These are phyloP conservation scores for Acropternis orthonyx DNA, from an alignment of 2,797 vertebrate genomes.

Conservation along the genomic window DNA sequence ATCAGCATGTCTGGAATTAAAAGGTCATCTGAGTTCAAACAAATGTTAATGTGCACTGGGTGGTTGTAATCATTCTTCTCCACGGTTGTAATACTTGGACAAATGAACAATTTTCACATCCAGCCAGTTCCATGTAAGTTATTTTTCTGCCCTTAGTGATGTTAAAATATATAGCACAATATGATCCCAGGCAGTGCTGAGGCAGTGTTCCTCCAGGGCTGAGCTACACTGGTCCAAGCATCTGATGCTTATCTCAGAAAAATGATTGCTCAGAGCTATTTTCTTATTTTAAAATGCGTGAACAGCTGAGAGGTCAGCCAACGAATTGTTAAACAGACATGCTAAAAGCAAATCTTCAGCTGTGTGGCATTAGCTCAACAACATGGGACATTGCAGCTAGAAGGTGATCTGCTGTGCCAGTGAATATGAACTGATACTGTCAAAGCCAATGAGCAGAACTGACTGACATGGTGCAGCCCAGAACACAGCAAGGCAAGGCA, in stretches of 20 bases:
- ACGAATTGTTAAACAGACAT: not conserved
- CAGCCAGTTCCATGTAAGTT: not conserved
- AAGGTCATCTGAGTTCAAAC: not conserved
- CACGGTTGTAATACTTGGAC: not conserved
- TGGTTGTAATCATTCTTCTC: not conserved
- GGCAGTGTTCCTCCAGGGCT: not conserved
- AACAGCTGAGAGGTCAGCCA: not conserved
- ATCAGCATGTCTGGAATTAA: not conserved
- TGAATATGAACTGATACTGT: not conserved
- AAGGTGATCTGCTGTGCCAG: not conserved
- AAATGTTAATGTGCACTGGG: not conserved
- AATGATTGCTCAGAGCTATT: slow-evolving; percentile 20
- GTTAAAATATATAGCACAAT: not conserved
- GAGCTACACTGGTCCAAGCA: not conserved
- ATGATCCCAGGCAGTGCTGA: not conserved
- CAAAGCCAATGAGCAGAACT: not conserved
- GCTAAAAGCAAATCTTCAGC: not conserved
- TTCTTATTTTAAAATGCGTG: slow-evolving; percentile 17
- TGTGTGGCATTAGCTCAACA: not conserved
- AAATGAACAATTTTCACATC: not conserved
- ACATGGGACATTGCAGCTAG: not conserved
- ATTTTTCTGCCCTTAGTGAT: not conserved
- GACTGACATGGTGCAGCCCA: not conserved
- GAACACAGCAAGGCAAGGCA: not conserved
- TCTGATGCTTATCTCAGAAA: slow-evolving; percentile 13